phyloP scores from a whole-genome alignment of 2,113 vertebrate genomes.

The Arenaria interpres region DNA sequence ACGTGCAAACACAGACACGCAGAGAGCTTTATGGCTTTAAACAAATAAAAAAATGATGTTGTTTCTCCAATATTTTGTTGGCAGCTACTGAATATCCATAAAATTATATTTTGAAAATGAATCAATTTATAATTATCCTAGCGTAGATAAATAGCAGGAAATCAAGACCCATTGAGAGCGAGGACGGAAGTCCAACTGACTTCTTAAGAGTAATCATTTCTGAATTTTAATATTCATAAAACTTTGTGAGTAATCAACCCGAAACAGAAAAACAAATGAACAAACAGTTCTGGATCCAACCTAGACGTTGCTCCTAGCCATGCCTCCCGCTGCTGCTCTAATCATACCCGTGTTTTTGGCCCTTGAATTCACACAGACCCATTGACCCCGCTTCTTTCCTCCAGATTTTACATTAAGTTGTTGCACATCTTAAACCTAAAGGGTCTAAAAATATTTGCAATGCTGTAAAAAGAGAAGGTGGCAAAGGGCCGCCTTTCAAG shows the following conservation, averaged over 20 bases:
- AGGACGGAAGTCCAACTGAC: neutral
- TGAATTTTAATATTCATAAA: neutral
- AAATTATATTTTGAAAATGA: neutral
- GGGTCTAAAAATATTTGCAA: neutral
- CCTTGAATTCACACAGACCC: neutral
- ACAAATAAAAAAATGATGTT: neutral
- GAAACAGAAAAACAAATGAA: neutral
- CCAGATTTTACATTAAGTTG: neutral
- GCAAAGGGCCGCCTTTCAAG: neutral
- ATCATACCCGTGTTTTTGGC: neutral
- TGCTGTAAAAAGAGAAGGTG: neutral
- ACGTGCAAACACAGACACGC: neutral
- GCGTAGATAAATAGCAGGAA: accelerated
- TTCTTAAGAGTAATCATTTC: neutral
- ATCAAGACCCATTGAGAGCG: slow-evolving; percentile 24
- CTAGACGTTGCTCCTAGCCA: neutral
- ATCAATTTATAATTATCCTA: neutral
- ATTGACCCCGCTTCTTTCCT: neutral
- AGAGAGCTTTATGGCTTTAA: neutral
- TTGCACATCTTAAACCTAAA: neutral
- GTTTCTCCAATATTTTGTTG: neutral
- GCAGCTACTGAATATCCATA: neutral
- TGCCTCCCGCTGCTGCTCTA: neutral
- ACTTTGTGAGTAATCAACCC: neutral
- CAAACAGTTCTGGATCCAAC: neutral